These are phyloP conservation scores for Papilio dardanus DNA, from an alignment of 1,140 invertebrate genomes.

Conservation along the genomic window DNA sequence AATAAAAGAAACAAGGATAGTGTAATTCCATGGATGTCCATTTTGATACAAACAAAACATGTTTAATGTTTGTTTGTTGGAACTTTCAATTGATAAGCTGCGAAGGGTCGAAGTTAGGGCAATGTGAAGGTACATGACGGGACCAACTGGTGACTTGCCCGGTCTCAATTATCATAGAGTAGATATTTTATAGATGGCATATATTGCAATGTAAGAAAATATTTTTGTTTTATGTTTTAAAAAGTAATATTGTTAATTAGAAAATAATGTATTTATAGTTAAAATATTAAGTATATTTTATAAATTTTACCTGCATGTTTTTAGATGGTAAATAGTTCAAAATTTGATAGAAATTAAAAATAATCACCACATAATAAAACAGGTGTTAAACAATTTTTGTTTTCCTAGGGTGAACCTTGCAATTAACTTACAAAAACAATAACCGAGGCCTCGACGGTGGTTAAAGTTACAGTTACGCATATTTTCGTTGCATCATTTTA, in stretches of 20 bases:
- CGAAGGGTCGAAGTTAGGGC: conserved; percentile 40
- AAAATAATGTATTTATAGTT: no score
- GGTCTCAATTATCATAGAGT: conserved; percentile 29
- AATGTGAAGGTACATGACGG: conserved; percentile 34
- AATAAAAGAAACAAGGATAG: not conserved
- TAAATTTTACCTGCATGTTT: no score
- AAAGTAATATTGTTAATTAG: not conserved
- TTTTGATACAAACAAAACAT: conserved; percentile 26
- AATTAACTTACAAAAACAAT: no score
- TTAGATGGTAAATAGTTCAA: no score
- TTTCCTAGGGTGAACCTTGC: no score
- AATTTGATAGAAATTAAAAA: no score
- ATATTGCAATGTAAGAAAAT: not conserved
- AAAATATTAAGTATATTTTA: not conserved
- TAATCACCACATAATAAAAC: no score
- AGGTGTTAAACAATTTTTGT: no score
- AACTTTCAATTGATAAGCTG: conserved; percentile 39
- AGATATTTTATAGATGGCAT: conserved; percentile 5
- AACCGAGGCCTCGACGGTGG: no score
- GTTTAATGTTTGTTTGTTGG: conserved; percentile 41
- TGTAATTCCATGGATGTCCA: not conserved
- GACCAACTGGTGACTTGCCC: conserved; percentile 37
- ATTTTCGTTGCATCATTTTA: no score
- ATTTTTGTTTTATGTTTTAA: not conserved
- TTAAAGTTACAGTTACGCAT: no score